These are phyloP conservation scores for Anhinga anhinga DNA, from an alignment of 2,113 vertebrate species.

Conservation along the genomic window DNA sequence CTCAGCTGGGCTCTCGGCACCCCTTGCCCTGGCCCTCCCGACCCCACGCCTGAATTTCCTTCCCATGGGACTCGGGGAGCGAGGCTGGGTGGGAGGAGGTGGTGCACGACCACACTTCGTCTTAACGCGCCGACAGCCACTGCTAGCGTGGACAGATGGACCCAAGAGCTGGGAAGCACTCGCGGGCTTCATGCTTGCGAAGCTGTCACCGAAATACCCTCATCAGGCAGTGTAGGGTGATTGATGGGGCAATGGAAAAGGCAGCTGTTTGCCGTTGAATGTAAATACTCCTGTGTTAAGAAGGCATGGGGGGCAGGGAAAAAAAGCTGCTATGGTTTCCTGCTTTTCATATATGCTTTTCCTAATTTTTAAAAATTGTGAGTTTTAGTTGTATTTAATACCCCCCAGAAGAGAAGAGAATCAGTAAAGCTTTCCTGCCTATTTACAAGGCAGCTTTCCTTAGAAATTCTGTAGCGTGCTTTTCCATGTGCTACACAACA, in stretches of 20 bases:
- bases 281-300: background rate
- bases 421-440: constrained; percentile 15
- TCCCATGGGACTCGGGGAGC: fast-evolving
- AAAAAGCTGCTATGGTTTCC: background rate
- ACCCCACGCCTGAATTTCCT: background rate
- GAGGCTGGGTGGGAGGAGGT: background rate
- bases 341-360: background rate
- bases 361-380: background rate
- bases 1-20: background rate
- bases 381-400: background rate
- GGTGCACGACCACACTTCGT: fast-evolving
- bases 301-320: background rate
- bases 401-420: constrained; percentile 1
- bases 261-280: background rate
- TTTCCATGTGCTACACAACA: constrained; percentile 64
- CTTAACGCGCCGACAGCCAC: fast-evolving
- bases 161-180: background rate
- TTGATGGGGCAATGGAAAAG: background rate
- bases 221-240: background rate
- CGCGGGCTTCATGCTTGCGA: fast-evolving
- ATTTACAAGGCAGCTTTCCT: constrained; percentile 59
- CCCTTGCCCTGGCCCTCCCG: background rate
- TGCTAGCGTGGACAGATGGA: fast-evolving
- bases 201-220: background rate
- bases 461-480: constrained; percentile 54